These are phyloP conservation scores for Drosophila multiciliata DNA, from an alignment of 2,888 invertebrate species.

Conservation along the genomic window DNA sequence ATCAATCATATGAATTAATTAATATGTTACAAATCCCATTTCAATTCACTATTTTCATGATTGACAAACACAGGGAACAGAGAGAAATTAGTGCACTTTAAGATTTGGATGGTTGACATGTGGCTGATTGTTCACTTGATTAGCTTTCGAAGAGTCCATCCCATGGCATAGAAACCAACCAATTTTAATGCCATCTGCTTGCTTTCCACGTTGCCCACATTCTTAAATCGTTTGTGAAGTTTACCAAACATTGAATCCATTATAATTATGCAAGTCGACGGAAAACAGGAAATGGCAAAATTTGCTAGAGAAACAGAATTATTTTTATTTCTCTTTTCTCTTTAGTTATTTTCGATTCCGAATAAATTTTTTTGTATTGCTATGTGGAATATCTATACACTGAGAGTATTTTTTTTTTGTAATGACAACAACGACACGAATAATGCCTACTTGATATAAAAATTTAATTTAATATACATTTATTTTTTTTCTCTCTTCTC, in stretches of 20 bases:
- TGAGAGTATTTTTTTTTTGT: not conserved
- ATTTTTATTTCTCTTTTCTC: not conserved
- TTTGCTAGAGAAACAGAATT: not conserved
- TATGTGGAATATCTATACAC: not conserved
- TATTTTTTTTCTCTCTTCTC: conserved; percentile 10
- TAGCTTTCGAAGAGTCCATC: conserved; percentile 67
- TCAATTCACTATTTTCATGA: not conserved
- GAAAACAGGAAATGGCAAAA: not conserved
- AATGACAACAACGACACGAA: too few species aligned
- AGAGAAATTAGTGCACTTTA: conserved; percentile 11
- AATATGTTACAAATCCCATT: not conserved
- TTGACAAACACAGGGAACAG: not conserved
- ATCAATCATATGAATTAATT: not conserved
- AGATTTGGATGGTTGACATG: conserved; percentile 21
- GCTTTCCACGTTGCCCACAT: conserved; percentile 54
- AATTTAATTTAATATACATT: not conserved
- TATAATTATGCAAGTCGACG: not conserved
- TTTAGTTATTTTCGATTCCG: not conserved
- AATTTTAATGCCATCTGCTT: conserved; percentile 67
- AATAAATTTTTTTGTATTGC: not conserved
- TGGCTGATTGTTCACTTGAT: conserved; percentile 43
- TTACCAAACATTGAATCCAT: conserved; percentile 66
- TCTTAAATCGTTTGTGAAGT: conserved; percentile 30
- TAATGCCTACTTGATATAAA: not conserved
- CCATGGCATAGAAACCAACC: conserved; percentile 68